Evolutionary conservation across 2,113 vertebrate genomes (phyloP).

Genomic region (Actenoides lindsayi): DNA sequence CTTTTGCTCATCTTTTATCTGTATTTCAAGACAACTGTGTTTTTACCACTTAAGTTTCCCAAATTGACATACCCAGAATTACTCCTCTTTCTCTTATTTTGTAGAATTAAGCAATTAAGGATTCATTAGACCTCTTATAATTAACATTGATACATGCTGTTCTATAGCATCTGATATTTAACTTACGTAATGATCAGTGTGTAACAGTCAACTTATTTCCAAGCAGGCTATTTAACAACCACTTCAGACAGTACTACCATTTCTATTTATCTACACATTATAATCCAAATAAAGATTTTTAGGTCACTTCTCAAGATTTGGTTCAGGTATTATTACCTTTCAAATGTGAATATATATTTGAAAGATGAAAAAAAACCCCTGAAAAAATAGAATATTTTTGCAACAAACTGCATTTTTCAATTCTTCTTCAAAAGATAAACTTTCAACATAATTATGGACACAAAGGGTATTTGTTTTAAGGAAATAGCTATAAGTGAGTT

Average conservation of each 20-base stretch:
- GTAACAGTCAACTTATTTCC: neutral
- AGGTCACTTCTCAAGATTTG: neutral
- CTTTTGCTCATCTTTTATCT: neutral
- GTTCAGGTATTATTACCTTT: neutral
- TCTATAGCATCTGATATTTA: neutral
- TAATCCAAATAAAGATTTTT: neutral
- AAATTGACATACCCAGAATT: neutral
- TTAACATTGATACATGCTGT: neutral
- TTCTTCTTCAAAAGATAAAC: neutral
- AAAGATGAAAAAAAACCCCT: neutral
- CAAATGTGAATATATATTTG: neutral
- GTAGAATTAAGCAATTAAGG: neutral
- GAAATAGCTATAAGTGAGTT: neutral
- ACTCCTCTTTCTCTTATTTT: neutral
- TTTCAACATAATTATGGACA: neutral
- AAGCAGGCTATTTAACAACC: neutral
- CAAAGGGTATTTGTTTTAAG: neutral
- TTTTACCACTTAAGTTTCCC: neutral
- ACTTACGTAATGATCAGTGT: neutral
- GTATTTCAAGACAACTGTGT: neutral
- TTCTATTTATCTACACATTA: neutral
- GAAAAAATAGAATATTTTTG: neutral
- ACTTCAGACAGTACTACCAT: neutral
- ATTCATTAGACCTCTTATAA: neutral
- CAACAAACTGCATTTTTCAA: neutral